Percentiles rank a stretch among this genome's conserved stretches.
Conservation (phyloP, 1,140 invertebrate genomes). For the Anadara kagoshimensis region DNA sequence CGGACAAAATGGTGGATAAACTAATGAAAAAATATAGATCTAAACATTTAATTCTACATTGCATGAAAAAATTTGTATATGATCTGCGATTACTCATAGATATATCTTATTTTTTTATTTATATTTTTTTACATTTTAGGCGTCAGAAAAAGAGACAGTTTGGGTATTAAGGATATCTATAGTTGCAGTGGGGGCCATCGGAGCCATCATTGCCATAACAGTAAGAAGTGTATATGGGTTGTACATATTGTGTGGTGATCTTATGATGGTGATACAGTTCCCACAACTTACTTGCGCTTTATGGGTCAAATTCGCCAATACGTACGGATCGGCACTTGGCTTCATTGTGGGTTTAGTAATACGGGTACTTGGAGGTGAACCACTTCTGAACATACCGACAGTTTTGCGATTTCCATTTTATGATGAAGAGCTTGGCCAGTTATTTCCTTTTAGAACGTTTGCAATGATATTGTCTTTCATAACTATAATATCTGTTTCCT, state of each 20-base stretch:
- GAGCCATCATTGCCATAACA: conserved; percentile 49
- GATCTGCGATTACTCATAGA: no score
- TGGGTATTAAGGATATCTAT: conserved; percentile 59
- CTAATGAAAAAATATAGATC: no score
- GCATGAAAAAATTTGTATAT: no score
- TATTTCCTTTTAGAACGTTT: conserved; percentile 62
- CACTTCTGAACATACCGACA: conserved; percentile 86
- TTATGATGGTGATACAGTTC: conserved; percentile 59
- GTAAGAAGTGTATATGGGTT: conserved; percentile 53
- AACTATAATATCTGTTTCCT: conserved; percentile 47
- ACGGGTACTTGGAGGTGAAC: conserved; percentile 88
- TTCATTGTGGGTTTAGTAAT: conserved; percentile 91
- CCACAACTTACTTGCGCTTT: conserved; percentile 55
- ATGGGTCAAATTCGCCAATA: conserved; percentile 81
- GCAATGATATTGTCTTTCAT: conserved; percentile 47
- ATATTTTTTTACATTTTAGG: conserved; percentile 42
- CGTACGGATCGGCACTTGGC: conserved; percentile 89
- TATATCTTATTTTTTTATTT: conserved; percentile 6
- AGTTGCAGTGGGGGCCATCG: conserved; percentile 43
- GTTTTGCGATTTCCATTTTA: conserved; percentile 90
- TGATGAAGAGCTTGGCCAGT: conserved; percentile 76
- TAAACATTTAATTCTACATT: no score
- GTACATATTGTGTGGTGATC: conserved; percentile 56
- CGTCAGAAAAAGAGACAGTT: conserved; percentile 50
- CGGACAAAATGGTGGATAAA: no score